Percentiles rank a stretch among this genome's conserved stretches.
Evolutionary conservation across 1,140 invertebrate species (phyloP).

Genomic region (Meloidogyne hapla): DNA sequence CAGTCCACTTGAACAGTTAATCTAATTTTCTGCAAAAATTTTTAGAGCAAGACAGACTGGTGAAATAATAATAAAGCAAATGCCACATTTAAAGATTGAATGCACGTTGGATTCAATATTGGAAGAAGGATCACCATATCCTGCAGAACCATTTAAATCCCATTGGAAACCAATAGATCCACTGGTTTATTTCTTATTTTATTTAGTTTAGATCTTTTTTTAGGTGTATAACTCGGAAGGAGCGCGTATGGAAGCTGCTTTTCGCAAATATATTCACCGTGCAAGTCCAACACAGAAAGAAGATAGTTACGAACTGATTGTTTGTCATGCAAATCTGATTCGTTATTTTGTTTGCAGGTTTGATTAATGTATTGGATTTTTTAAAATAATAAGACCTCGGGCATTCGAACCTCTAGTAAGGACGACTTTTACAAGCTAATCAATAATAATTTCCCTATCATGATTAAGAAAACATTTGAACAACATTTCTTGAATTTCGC

Average conservation of each 20-base stretch:
- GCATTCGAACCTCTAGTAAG: too few species aligned
- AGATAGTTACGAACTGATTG: conserved; percentile 85
- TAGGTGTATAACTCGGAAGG: conserved; percentile 89
- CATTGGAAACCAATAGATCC: conserved; percentile 22
- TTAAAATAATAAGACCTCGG: too few species aligned
- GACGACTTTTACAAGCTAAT: too few species aligned
- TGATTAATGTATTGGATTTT: too few species aligned
- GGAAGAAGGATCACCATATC: conserved; percentile 88
- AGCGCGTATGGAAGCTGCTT: conserved; percentile 91
- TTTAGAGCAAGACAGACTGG: conserved; percentile 81
- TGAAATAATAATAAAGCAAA: conserved; percentile 74
- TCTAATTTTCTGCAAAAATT: background rate
- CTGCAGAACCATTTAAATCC: background rate
- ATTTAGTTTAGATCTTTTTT: conserved; percentile 23
- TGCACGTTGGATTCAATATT: conserved; percentile 67
- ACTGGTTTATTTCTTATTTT: conserved; percentile 6
- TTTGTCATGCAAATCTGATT: conserved; percentile 91
- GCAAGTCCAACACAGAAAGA: conserved; percentile 77
- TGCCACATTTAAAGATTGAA: conserved; percentile 15
- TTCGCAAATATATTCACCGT: conserved; percentile 87
- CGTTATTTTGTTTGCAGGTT: background rate
- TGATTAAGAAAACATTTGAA: too few species aligned
- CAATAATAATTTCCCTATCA: too few species aligned
- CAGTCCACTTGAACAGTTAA: too few species aligned
- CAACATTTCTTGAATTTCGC: too few species aligned